phyloP scores from a whole-genome alignment of 2,888 invertebrate genomes.

The Catocala sponsa region DNA sequence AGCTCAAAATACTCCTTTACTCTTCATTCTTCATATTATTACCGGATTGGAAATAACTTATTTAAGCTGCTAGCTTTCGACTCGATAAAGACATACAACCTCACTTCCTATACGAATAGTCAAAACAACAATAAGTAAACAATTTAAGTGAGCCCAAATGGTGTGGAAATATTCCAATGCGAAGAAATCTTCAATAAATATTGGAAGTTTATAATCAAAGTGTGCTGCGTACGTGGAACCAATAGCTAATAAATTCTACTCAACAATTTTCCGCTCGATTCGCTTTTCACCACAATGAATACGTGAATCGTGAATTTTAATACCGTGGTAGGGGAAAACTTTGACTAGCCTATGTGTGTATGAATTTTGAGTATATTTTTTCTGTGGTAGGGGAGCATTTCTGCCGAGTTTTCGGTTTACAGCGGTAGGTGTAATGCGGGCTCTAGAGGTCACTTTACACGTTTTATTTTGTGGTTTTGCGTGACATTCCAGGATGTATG shows the following conservation, averaged over 20 bases:
- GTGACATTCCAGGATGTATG: neutral
- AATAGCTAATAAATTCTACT: slow-evolving; percentile 52
- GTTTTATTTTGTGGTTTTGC: neutral
- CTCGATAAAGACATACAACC: no score
- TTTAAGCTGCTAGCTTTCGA: no score
- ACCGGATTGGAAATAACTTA: no score
- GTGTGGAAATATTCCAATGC: slow-evolving; percentile 8
- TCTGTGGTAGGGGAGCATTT: slow-evolving; percentile 4
- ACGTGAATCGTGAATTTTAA: slow-evolving; percentile 58
- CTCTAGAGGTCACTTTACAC: slow-evolving; percentile 1
- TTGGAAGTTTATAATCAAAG: slow-evolving; percentile 24
- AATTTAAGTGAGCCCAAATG: slow-evolving; percentile 10
- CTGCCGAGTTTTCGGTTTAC: slow-evolving; percentile 5
- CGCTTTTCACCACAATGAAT: slow-evolving; percentile 51
- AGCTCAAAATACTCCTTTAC: no score
- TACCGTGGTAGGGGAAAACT: slow-evolving; percentile 26
- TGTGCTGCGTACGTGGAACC: slow-evolving; percentile 18
- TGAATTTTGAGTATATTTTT: slow-evolving; percentile 16
- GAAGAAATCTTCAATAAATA: slow-evolving; percentile 13
- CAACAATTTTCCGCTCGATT: slow-evolving; percentile 59
- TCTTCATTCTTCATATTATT: no score
- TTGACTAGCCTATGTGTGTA: slow-evolving; percentile 15
- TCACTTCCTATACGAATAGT: slow-evolving; percentile 1
- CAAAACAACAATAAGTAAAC: slow-evolving; percentile 9
- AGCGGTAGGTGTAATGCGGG: slow-evolving; percentile 10